Conservation (phyloP, 2,888 invertebrate species). For the Synergus japonicus region DNA sequence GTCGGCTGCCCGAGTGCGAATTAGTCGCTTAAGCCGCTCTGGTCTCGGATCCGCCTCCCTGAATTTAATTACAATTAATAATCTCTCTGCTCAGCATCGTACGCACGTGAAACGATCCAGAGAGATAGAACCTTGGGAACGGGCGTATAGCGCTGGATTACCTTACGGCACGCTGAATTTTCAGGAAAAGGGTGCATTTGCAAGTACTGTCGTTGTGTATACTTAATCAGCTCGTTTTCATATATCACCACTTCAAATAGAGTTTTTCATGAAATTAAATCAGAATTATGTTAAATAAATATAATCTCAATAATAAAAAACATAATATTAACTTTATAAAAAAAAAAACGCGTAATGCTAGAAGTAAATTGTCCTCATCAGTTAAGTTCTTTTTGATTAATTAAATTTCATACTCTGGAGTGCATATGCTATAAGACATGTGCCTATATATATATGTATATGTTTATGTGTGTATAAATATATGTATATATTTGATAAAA, state of each 20-base stretch:
- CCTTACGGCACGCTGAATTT: slow-evolving; percentile 64
- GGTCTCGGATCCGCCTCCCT: slow-evolving; percentile 63
- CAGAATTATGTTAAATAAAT: not conserved
- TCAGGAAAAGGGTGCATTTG: slow-evolving; percentile 57
- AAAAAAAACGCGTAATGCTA: too few relatives aligned
- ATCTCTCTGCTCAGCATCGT: slow-evolving; percentile 62
- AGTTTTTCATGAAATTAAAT: not conserved
- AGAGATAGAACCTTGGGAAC: slow-evolving; percentile 67
- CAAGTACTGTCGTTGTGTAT: slow-evolving; percentile 50
- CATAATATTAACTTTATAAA: too few relatives aligned
- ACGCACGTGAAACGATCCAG: slow-evolving; percentile 57
- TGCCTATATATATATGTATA: too few relatives aligned
- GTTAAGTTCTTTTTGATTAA: too few relatives aligned
- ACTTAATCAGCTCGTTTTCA: slow-evolving; percentile 49
- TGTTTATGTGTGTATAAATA: too few relatives aligned
- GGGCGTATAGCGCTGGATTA: slow-evolving; percentile 65
- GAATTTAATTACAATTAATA: slow-evolving; percentile 74
- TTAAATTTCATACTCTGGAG: too few relatives aligned
- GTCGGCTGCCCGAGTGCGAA: slow-evolving; percentile 53
- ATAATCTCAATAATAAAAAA: too few relatives aligned
- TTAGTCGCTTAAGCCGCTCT: slow-evolving; percentile 63
- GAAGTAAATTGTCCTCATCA: too few relatives aligned
- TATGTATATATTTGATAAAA: not conserved
- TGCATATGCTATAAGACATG: too few relatives aligned
- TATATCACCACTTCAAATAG: not conserved